These are phyloP conservation scores for Antheraea yamamai DNA, from an alignment of 2,888 invertebrate genomes.

Conservation along the genomic window DNA sequence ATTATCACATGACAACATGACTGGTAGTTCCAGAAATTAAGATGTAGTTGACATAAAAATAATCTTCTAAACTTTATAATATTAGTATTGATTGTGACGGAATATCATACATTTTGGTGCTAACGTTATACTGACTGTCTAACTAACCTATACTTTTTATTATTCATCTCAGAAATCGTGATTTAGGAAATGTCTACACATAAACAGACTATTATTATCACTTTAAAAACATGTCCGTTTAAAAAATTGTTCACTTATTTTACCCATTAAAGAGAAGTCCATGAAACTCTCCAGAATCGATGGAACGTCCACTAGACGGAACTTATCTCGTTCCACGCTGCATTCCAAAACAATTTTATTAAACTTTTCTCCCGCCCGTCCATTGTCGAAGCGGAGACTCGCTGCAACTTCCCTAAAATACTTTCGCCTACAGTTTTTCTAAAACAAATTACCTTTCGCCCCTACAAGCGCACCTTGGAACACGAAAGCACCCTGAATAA, in stretches of 20 bases:
- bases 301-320: constrained; percentile 57
- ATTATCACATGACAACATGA: too few relatives aligned
- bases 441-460: constrained; percentile 76
- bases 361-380: constrained; percentile 66
- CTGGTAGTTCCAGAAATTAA: too few relatives aligned
- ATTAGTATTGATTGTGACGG: neutral
- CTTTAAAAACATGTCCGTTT: constrained; percentile 5
- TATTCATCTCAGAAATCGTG: neutral
- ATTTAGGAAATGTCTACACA: neutral
- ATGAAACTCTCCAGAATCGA: constrained; percentile 55
- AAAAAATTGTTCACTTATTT: constrained; percentile 27
- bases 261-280: constrained; percentile 30
- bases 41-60: too few relatives aligned
- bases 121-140: neutral
- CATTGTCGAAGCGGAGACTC: constrained; percentile 55
- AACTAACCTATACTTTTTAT: neutral
- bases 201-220: constrained; percentile 12
- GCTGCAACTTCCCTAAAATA: constrained; percentile 72
- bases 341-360: constrained; percentile 78
- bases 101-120: neutral
- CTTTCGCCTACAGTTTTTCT: constrained; percentile 63
- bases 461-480: constrained; percentile 74
- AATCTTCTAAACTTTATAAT: neutral
- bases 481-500: constrained; percentile 78
- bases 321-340: constrained; percentile 69